Base-by-base conservation (phyloP, 2,113 vertebrate genomes). In the Lipophrys pholis region DNA sequence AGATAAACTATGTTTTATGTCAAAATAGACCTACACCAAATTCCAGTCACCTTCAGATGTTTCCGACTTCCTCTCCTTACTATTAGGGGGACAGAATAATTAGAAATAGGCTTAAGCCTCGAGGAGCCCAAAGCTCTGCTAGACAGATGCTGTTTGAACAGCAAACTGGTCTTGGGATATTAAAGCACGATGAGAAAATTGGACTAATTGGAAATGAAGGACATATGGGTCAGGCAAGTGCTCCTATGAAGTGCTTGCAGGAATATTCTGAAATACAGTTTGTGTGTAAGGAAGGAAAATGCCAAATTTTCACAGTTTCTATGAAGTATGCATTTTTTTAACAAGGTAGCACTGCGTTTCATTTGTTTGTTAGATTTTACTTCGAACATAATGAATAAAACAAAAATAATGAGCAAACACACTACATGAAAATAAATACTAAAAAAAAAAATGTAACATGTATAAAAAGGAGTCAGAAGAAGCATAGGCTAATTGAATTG, bases 141-240 rank as follows among this genome's bases (percentile, higher is more conserved):
- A 72, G 70, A 78, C 71, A 74, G 78, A 81, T 63, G 76, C 79
- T 83, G 80, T 83, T 81, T 79, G 71, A 85, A 81, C 74, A 80
- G 76, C 43, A 65, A 80, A 73, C 60, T 9, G 46, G 64, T 76
- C 16, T 56, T 50, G 6, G 68, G 67, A 76, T 73, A 81, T 87
- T 70, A 75, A 81, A 73, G 55, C 36, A 65, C 73, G 38, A 61
- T 81, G 74, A 63, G 41, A 45, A 78, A 83, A 73, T 14, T 67
- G 42, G 60, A 81, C 69, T 75, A 65, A 71, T 82, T 82, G 67
- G 66, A 77, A 85, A 69, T 80, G 57, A 73, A 80, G 76, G 82
- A 78, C 72, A 74, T 49, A 53, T 56, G 59, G 65, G 77, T 80
- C 53, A 16, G 12, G 3, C n/a, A 61, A 40, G 46, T 51, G 15